Evolutionary conservation across 2,113 vertebrate species (phyloP), one percentile per base, ranked within the genome.

Genomic region (Dipodomys spectabilis): DNA sequence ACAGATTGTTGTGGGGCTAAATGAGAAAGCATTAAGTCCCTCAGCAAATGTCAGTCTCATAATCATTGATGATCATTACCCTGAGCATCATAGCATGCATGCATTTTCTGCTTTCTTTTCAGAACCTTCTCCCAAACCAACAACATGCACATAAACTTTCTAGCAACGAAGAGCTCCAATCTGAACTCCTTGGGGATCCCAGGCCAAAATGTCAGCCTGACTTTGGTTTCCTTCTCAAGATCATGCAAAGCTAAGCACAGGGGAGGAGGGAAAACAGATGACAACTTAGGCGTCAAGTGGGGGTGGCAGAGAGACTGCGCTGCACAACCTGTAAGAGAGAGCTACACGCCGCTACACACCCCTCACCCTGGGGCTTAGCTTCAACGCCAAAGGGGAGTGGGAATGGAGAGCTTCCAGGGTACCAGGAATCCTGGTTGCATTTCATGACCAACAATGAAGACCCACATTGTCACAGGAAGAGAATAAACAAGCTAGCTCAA

Each of bases 341-440:
- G 35, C 91, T 91, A 88, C 67, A 86, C 16, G 77, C 49, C 81
- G 81, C 68, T 27, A 23, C 2, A 73, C 35, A 30, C 62, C 77
- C 86, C 88, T 92, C 91, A 91, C 94, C 89, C 83, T 49, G 73
- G 1, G 32, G 0, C 0, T 68, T 22, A 15, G 82, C 86, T 39
- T 0, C 0, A 74, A 77, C 15, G 49, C n/a, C 15, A 7, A 93
- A 93, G 91, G 2, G 96, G 90, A 39, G 39, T 39, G 72, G 92
- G 93, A 92, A 82, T 57, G 62, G 39, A 69, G 86, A 90, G 96
- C 93, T 94, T 92, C 81, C 83, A 39, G 92, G 86, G 79, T 86
- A 94, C 95, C 94, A 45, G 96, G 95, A 95, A 97, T 96, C 92
- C 86, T 62, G 85, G 75, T 97, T 97, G 95, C 95, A 95, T 95